Percentiles rank a stretch among this genome's conserved stretches.
Conservation (phyloP, 2,888 invertebrate genomes). For the Aethes cnicana region DNA sequence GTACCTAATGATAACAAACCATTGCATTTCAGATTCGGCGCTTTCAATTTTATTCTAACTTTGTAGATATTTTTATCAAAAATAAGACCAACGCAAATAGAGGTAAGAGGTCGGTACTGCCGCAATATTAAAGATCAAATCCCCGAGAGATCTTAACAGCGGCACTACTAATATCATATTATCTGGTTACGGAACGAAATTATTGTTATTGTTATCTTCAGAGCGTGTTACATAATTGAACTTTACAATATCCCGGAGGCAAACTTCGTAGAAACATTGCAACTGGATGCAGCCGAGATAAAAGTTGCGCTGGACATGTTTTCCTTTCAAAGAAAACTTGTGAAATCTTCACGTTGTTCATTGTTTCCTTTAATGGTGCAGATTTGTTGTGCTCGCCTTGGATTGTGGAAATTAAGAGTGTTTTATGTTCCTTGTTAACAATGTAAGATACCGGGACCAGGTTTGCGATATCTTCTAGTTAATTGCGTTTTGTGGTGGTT, state of each 20-base stretch:
- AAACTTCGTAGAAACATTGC: constrained; percentile 36
- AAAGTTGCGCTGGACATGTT: constrained; percentile 32
- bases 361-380: constrained; percentile 29
- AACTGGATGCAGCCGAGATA: constrained; percentile 34
- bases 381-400: constrained; percentile 11
- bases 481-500: no score
- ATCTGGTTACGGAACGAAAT: constrained; percentile 35
- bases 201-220: constrained; percentile 44
- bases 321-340: constrained; percentile 25
- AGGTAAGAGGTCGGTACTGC: no score
- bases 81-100: constrained; percentile 5
- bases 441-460: background rate
- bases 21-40: no score
- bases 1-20: no score
- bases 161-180: constrained; percentile 16
- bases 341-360: constrained; percentile 12
- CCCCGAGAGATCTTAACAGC: constrained; percentile 16
- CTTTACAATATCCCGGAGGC: constrained; percentile 41
- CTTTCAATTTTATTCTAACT: no score
- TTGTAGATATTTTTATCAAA: no score
- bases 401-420: constrained; percentile 7
- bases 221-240: constrained; percentile 46
- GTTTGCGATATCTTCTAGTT: no score
- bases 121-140: constrained; percentile 13
- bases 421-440: background rate